Conservation (phyloP, 2,888 invertebrate genomes). For the Polydrusus tereticollis region DNA sequence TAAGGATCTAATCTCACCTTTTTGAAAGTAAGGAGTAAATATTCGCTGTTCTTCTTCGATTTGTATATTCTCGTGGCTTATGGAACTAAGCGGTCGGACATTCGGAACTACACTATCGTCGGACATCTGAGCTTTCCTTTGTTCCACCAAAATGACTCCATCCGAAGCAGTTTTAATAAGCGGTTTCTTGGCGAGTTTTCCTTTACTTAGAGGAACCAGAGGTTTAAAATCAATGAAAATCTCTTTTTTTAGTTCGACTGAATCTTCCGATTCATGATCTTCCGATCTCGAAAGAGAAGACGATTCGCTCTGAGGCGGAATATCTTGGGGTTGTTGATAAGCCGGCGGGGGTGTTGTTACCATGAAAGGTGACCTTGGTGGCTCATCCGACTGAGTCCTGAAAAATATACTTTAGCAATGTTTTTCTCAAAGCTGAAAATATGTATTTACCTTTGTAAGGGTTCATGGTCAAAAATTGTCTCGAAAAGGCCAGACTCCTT, state of each 20-base stretch:
- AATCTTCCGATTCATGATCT: conserved; percentile 64
- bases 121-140: conserved; percentile 68
- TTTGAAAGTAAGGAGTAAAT: conserved; percentile 67
- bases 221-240: conserved; percentile 92
- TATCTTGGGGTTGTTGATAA: conserved; percentile 26
- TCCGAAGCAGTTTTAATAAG: conserved; percentile 85
- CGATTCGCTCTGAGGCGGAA: conserved; percentile 57
- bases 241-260: conserved; percentile 74
- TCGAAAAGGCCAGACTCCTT: conserved; percentile 57
- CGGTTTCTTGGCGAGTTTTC: conserved; percentile 66
- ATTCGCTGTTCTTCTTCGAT: conserved; percentile 57
- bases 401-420: background rate
- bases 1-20: conserved; percentile 53
- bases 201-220: conserved; percentile 64
- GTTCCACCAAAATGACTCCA: conserved; percentile 80
- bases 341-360: conserved; percentile 70
- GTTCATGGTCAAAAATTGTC: conserved; percentile 75
- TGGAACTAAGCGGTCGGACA: conserved; percentile 70
- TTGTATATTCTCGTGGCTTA: conserved; percentile 74
- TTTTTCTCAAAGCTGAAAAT: background rate
- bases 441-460: conserved; percentile 70
- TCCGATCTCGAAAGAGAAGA: conserved; percentile 63
- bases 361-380: conserved; percentile 81
- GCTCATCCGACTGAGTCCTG: conserved; percentile 89
- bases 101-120: conserved; percentile 65